These are phyloP conservation scores for Trogon surrucura DNA, from an alignment of 2,113 vertebrate genomes.

Conservation along the genomic window DNA sequence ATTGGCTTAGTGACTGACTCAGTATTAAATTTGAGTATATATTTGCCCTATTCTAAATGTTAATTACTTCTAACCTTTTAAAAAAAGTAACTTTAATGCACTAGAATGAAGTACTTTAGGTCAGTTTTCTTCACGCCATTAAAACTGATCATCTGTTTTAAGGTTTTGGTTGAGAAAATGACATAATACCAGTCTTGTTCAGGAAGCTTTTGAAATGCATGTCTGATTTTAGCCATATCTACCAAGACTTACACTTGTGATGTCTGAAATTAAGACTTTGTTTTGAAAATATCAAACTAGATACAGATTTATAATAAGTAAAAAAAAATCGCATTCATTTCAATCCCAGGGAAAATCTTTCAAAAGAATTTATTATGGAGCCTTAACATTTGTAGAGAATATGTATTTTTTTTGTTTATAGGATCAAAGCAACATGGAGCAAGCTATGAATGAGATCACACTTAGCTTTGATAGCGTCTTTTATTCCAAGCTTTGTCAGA, in stretches of 20 bases:
- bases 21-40: neutral
- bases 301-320: neutral
- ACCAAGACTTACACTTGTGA: neutral
- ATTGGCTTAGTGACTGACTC: neutral
- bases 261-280: neutral
- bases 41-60: neutral
- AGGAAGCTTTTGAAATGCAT: neutral
- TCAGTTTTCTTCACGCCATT: neutral
- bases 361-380: neutral
- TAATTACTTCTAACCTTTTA: neutral
- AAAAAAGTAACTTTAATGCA: neutral
- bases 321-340: neutral
- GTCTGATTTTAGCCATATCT: neutral
- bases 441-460: neutral
- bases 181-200: neutral
- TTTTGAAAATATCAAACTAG: neutral
- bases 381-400: neutral
- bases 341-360: neutral
- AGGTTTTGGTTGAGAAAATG: neutral
- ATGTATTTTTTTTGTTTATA: neutral
- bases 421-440: neutral
- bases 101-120: neutral
- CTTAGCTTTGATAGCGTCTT: neutral
- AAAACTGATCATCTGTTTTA: neutral
- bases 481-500: neutral